Evolutionary conservation across 2,797 vertebrate species (phyloP).

Genomic region (Schizothorax lantsangensis): DNA sequence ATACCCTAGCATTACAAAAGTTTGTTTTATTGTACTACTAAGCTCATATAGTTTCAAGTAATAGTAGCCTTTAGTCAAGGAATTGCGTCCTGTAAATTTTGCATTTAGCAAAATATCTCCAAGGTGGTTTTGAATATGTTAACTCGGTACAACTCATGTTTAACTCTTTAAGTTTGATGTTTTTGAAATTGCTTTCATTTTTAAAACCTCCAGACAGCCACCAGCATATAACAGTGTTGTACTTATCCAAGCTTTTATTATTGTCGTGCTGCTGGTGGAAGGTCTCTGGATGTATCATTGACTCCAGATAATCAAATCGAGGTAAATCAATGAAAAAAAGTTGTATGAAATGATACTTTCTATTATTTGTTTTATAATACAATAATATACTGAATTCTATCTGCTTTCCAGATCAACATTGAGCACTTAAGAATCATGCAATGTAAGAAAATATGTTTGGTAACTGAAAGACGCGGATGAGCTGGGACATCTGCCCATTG

Average conservation of each 20-base stretch:
- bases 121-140: neutral
- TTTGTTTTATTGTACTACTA: neutral
- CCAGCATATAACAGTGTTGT: neutral
- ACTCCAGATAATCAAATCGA: neutral
- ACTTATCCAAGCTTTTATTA: neutral
- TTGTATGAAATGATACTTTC: neutral
- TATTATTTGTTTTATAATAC: neutral
- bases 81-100: neutral
- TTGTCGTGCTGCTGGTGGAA: neutral
- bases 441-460: neutral
- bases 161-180: neutral
- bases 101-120: neutral
- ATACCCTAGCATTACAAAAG: neutral
- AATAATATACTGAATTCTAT: neutral
- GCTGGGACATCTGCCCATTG: slow-evolving; percentile 20
- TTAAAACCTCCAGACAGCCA: neutral
- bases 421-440: slow-evolving; percentile 9
- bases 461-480: neutral
- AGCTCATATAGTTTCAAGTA: neutral
- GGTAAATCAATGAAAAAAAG: neutral
- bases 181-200: neutral
- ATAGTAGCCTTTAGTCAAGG: neutral
- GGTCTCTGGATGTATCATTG: neutral
- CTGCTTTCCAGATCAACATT: slow-evolving; percentile 12
- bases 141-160: neutral